These are phyloP conservation scores for Chelon labrosus DNA, from an alignment of 2,797 vertebrate species.

Conservation along the genomic window DNA sequence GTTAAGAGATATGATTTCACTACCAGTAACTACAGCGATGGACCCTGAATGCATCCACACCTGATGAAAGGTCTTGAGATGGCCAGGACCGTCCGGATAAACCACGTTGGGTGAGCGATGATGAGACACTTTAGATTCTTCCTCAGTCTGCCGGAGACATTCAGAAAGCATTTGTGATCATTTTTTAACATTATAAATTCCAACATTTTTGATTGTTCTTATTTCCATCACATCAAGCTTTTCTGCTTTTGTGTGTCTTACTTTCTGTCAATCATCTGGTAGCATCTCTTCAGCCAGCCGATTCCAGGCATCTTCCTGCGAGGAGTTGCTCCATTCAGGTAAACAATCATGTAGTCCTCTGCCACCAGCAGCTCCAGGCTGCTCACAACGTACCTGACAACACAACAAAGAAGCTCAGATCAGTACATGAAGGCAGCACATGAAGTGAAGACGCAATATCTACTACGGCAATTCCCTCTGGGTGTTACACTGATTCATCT, in stretches of 20 bases:
- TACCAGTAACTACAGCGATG: neutral
- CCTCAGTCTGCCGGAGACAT: conserved; percentile 84
- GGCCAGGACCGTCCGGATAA: conserved; percentile 95
- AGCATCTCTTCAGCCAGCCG: conserved; percentile 97
- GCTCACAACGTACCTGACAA: conserved; percentile 94
- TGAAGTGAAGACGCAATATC: neutral
- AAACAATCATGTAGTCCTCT: conserved; percentile 98
- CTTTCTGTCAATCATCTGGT: conserved; percentile 99
- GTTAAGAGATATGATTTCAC: neutral
- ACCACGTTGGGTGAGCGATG: conserved; percentile 97
- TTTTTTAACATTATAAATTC: neutral
- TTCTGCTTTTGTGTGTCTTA: conserved; percentile 51
- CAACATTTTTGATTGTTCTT: neutral
- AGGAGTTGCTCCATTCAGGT: conserved; percentile 95
- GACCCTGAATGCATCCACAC: conserved; percentile 69
- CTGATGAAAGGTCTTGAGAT: conserved; percentile 98
- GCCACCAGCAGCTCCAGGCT: conserved; percentile 96
- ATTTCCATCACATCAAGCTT: neutral
- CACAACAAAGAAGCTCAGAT: conserved; percentile 12
- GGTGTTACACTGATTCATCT: too few relatives aligned
- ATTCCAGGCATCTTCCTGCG: conserved; percentile 95
- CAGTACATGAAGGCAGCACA: neutral
- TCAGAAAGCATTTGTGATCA: neutral
- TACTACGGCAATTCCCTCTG: too few relatives aligned
- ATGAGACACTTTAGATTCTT: conserved; percentile 97